phyloP scores from a whole-genome alignment of 2,888 invertebrate species.

The Machimus rusticus region DNA sequence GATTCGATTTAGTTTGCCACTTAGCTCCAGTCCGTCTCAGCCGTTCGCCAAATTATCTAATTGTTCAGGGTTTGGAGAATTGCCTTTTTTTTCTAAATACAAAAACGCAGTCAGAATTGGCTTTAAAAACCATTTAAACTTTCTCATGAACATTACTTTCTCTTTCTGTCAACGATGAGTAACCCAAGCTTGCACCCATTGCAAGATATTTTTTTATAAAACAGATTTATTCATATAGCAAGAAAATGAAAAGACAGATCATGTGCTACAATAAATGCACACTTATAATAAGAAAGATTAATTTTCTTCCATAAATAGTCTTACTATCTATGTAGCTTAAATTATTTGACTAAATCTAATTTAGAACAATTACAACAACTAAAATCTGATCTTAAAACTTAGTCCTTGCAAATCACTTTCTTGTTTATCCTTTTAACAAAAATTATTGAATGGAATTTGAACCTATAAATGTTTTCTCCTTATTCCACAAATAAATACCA shows the following conservation, averaged over 20 bases:
- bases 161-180: neutral
- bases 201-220: neutral
- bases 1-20: neutral
- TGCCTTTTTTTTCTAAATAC: neutral
- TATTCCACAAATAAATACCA: neutral
- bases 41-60: conserved; percentile 10
- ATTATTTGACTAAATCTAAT: neutral
- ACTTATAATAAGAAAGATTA: neutral
- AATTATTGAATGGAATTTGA: neutral
- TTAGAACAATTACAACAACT: no score
- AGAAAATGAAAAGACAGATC: neutral
- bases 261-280: neutral
- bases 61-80: neutral
- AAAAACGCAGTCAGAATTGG: neutral
- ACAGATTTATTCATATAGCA: neutral
- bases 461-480: neutral
- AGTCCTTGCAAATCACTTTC: neutral
- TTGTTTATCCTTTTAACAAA: neutral
- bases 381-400: neutral
- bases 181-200: neutral
- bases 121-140: neutral
- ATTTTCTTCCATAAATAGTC: neutral
- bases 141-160: neutral
- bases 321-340: neutral
- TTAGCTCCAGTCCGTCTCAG: neutral